These are phyloP conservation scores for Agapornis canus DNA, from an alignment of 2,797 vertebrate species.

Conservation along the genomic window DNA sequence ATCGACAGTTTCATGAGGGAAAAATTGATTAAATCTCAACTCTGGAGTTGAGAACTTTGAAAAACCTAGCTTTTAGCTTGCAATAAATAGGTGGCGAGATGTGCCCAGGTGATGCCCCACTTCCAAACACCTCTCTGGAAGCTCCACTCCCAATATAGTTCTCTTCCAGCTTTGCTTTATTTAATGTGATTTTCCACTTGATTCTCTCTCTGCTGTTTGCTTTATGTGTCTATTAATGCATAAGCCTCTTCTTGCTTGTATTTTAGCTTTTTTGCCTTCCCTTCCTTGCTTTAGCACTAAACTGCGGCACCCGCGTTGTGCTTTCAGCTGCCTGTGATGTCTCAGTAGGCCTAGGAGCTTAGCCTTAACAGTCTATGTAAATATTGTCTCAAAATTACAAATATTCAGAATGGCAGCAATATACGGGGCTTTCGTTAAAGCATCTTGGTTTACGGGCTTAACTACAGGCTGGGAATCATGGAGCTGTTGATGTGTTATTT, in stretches of 20 bases:
- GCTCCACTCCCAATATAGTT: neutral
- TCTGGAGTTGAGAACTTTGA: neutral
- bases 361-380: constrained; percentile 50
- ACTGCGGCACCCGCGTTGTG: neutral
- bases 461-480: neutral
- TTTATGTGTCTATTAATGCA: constrained; percentile 48
- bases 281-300: constrained; percentile 38
- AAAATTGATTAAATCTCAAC: neutral
- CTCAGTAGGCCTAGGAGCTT: constrained; percentile 24
- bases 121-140: neutral
- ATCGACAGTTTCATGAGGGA: neutral
- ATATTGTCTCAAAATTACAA: constrained; percentile 69
- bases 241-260: constrained; percentile 18
- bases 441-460: constrained; percentile 63
- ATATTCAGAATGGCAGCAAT: constrained; percentile 67
- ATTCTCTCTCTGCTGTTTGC: constrained; percentile 5
- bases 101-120: neutral
- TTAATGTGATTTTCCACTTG: neutral
- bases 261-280: neutral
- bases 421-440: constrained; percentile 57
- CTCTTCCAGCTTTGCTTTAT: neutral
- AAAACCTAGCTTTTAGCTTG: neutral
- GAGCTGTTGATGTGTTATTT: constrained; percentile 38
- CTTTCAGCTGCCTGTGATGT: constrained; percentile 29
- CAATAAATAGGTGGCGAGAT: neutral